Evolutionary conservation across 2,888 invertebrate genomes (phyloP), one percentile per base, ranked within the genome.

Genomic region (Cephalotes varians): DNA sequence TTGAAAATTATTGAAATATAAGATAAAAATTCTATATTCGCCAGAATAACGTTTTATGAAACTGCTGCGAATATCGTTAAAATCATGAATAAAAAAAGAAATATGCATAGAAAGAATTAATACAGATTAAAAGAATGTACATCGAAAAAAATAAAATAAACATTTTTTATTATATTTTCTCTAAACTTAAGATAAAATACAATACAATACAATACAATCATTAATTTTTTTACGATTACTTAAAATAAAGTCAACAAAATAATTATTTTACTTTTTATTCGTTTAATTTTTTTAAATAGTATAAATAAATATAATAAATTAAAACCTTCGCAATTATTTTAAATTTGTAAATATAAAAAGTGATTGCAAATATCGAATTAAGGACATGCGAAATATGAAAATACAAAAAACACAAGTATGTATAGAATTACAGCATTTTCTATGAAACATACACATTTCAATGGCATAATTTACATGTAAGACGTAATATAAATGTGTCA

Each of bases 1-100:
- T 64, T 40, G 5, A 44, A 65, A 65, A 65, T 44, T 40, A 64
- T 40, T 64, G 15, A 64, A 40, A 64, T 40, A 37, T 25, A 40
- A 7, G 7, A 5, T 40, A 25, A 64, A 64, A 58, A 18, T 25
- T 40, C 1, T 25, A 40, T 40, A 40, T 40, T 40, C 15, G 9
- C 40, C 15, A 64, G 21, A 64, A 64, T 40, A 25, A 21, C 1
- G 1, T 40, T 25, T 2, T 64, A 4, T 15, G 5, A 40, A 25
- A 64, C 37, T 40, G 9, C 9, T 0, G 40, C 15, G 1, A 64
- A 40, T 62, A 62, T 34, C 1, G 34, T n/a, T n/a, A n/a, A 34
- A 34, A 60, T 40, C 25, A 40, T 1, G 6, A 60, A 37, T 37
- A 60, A n/a, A 62, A 21, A 25, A 40, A 21, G 7, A 12, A 58